phyloP scores from a whole-genome alignment of 2,888 invertebrate species.

The Amiota communis region DNA sequence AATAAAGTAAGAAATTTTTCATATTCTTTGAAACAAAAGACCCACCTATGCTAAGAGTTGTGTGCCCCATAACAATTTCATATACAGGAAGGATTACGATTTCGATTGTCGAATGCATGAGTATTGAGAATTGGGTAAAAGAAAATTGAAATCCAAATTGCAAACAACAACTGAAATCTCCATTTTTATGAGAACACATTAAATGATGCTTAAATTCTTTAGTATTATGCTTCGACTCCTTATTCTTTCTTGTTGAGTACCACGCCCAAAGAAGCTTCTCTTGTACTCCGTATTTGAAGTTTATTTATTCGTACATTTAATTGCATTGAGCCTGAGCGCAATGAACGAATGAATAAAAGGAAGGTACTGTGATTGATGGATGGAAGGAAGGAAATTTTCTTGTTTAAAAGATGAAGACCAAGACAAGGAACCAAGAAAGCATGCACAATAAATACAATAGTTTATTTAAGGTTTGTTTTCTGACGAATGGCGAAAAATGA shows the following conservation, averaged over 20 bases:
- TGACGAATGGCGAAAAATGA: constrained; percentile 42
- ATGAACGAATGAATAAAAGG: too few relatives aligned
- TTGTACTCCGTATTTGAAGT: constrained; percentile 39
- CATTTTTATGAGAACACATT: not conserved
- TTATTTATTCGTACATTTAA: constrained; percentile 54
- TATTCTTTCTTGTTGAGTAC: not conserved
- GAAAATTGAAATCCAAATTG: constrained; percentile 18
- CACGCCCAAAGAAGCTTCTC: constrained; percentile 17
- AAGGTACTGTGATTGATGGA: too few relatives aligned
- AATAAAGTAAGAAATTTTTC: not conserved
- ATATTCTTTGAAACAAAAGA: not conserved
- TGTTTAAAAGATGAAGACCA: not conserved
- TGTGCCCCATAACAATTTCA: not conserved
- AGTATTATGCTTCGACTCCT: constrained; percentile 25
- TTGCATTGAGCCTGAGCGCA: constrained; percentile 40
- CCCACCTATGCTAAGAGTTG: not conserved
- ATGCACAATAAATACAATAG: constrained; percentile 59
- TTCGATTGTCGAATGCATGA: constrained; percentile 11
- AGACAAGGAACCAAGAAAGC: not conserved
- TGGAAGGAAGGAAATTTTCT: too few relatives aligned
- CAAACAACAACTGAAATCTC: constrained; percentile 3
- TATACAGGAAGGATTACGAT: not conserved
- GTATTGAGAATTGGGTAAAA: not conserved
- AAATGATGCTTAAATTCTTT: constrained; percentile 29
- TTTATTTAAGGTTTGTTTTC: constrained; percentile 53